Conservation (phyloP, 2,888 invertebrate genomes). For the Cheiracanthium punctorium region DNA sequence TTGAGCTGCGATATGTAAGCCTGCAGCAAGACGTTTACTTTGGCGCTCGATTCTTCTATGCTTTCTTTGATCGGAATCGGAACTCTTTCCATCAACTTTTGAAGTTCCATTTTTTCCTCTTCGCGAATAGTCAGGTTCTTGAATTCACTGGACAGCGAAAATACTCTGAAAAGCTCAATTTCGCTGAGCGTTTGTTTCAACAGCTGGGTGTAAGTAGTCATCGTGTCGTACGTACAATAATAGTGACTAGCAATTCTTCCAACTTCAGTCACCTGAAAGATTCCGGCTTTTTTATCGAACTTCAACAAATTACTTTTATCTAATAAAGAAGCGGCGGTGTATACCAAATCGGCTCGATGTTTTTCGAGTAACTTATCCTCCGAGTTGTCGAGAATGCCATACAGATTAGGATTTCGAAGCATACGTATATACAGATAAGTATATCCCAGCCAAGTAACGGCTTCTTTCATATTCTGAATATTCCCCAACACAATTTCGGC, state of each 20-base stretch:
- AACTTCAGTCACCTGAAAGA: conserved; percentile 92
- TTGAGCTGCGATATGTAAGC: conserved; percentile 99
- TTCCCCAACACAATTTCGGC: conserved; percentile 98
- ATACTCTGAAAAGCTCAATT: conserved; percentile 97
- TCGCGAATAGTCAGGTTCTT: conserved; percentile 92
- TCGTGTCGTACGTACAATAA: conserved; percentile 97
- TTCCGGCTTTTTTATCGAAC: conserved; percentile 95
- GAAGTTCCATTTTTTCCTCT: conserved; percentile 95
- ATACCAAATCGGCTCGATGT: conserved; percentile 94
- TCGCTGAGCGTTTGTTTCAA: conserved; percentile 97
- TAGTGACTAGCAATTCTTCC: conserved; percentile 99
- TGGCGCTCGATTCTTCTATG: conserved; percentile 98
- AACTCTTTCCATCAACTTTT: conserved; percentile 95
- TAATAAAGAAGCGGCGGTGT: conserved; percentile 92
- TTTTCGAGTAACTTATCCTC: conserved; percentile 91
- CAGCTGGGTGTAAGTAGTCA: conserved; percentile 96
- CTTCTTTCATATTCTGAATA: conserved; percentile 91
- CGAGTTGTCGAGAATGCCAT: conserved; percentile 89
- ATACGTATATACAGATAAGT: conserved; percentile 97
- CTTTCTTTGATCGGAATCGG: conserved; percentile 99
- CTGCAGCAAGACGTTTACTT: conserved; percentile 94
- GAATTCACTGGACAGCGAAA: conserved; percentile 98
- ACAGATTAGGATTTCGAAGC: conserved; percentile 91
- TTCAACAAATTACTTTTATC: conserved; percentile 96
- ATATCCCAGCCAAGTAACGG: conserved; percentile 95